Conservation (phyloP, 2,888 invertebrate genomes). For the Conops quadrifasciatus region DNA sequence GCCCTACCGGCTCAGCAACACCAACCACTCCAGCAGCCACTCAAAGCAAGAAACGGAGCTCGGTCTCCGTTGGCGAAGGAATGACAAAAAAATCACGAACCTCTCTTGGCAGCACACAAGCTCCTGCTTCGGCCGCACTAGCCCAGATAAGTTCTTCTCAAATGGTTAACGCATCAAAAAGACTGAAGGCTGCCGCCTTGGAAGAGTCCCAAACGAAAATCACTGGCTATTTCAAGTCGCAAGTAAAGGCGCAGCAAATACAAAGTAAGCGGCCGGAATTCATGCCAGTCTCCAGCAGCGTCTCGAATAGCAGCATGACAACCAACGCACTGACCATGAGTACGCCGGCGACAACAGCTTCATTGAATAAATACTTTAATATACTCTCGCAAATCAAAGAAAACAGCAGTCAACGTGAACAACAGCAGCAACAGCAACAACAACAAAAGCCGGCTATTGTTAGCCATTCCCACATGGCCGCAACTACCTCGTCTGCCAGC, state of each 20-base stretch:
- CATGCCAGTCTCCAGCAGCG: constrained; percentile 23
- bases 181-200: constrained; percentile 62
- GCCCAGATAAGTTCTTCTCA: constrained; percentile 33
- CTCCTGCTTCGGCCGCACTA: constrained; percentile 23
- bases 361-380: constrained; percentile 63
- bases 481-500: constrained; percentile 31
- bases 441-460: constrained; percentile 32
- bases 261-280: constrained; percentile 39
- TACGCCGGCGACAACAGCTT: constrained; percentile 58
- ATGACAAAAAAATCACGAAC: constrained; percentile 57
- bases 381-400: constrained; percentile 60
- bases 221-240: constrained; percentile 81
- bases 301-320: constrained; percentile 38
- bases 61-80: constrained; percentile 43
- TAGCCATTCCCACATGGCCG: constrained; percentile 32
- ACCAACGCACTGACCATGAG: constrained; percentile 55
- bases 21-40: constrained; percentile 34
- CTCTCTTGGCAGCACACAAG: constrained; percentile 31
- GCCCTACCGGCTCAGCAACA: constrained; percentile 29
- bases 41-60: constrained; percentile 49
- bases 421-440: constrained; percentile 32
- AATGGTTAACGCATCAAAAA: constrained; percentile 49
- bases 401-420: constrained; percentile 40
- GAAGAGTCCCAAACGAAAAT: constrained; percentile 77
- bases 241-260: constrained; percentile 74